Percentiles rank a stretch among this genome's conserved stretches.
These are phyloP conservation scores for Ceratoteleas bidentatus DNA, from an alignment of 1,140 invertebrate species.

Conservation along the genomic window DNA sequence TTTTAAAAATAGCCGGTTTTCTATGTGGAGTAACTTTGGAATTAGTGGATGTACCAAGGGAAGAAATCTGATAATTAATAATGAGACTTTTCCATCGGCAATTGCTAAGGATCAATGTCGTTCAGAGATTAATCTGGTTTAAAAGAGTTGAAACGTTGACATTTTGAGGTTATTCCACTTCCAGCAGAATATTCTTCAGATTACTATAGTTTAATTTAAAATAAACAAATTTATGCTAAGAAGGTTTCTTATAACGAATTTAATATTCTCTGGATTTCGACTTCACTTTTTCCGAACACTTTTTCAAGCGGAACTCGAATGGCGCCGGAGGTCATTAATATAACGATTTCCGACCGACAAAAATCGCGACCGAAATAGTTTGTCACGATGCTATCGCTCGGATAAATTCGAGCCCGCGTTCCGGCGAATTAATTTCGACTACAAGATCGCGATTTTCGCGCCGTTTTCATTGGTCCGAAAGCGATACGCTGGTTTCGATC, in stretches of 20 bases:
- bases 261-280: slow-evolving; percentile 29
- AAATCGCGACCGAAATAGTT: slow-evolving; percentile 34
- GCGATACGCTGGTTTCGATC: background rate
- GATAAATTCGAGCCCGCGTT: background rate
- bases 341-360: slow-evolving; percentile 35
- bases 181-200: too few species aligned
- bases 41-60: background rate
- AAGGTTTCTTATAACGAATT: background rate
- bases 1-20: too few species aligned
- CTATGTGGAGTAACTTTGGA: background rate
- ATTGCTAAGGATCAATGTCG: too few species aligned
- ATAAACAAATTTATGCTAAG: too few species aligned
- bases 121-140: too few species aligned
- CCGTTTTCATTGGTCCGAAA: slow-evolving; percentile 24
- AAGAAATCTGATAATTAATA: too few species aligned
- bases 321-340: slow-evolving; percentile 26
- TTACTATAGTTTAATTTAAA: too few species aligned
- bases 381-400: slow-evolving; percentile 19
- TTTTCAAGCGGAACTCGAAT: slow-evolving; percentile 18
- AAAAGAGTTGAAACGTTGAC: too few species aligned
- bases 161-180: too few species aligned
- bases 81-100: too few species aligned
- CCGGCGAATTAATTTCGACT: slow-evolving; percentile 19
- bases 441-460: slow-evolving; percentile 32
- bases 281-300: slow-evolving; percentile 47